phyloP scores from a whole-genome alignment of 2,797 vertebrate species.

The Phalanger gymnotis region DNA sequence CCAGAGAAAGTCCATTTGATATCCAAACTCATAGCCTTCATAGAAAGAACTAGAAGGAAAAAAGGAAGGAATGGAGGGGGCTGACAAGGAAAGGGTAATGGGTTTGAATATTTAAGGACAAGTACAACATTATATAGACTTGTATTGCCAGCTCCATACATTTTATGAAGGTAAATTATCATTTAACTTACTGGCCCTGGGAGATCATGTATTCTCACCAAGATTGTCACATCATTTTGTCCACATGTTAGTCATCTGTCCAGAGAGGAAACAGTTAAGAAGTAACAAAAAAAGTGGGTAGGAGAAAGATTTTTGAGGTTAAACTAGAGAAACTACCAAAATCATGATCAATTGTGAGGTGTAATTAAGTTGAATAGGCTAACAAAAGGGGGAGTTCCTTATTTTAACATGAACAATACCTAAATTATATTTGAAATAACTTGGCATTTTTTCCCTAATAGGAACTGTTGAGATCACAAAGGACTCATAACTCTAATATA shows the following conservation, averaged over 20 bases:
- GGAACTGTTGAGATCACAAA: conserved; percentile 67
- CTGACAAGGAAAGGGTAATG: background rate
- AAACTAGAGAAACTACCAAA: conserved; percentile 69
- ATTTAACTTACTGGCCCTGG: background rate
- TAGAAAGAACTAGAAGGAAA: background rate
- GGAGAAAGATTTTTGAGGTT: conserved; percentile 65
- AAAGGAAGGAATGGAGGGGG: background rate
- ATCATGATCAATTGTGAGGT: conserved; percentile 75
- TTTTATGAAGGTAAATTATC: conserved; percentile 47
- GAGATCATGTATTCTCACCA: background rate
- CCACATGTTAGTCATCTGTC: conserved; percentile 59
- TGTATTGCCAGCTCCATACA: background rate
- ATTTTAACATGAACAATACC: conserved; percentile 77
- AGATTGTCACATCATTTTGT: background rate
- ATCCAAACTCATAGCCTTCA: background rate
- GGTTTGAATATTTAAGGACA: background rate
- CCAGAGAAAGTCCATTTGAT: background rate
- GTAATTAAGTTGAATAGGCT: conserved; percentile 80
- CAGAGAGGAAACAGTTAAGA: conserved; percentile 69
- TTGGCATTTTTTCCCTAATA: conserved; percentile 63
- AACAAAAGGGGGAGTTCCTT: conserved; percentile 70
- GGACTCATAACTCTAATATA: conserved; percentile 55
- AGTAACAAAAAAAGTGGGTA: conserved; percentile 45
- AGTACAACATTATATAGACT: conserved; percentile 8
- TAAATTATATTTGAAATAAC: conserved; percentile 48